phyloP scores from a whole-genome alignment of 2,888 invertebrate genomes.

The Dicranocentrus wangi region DNA sequence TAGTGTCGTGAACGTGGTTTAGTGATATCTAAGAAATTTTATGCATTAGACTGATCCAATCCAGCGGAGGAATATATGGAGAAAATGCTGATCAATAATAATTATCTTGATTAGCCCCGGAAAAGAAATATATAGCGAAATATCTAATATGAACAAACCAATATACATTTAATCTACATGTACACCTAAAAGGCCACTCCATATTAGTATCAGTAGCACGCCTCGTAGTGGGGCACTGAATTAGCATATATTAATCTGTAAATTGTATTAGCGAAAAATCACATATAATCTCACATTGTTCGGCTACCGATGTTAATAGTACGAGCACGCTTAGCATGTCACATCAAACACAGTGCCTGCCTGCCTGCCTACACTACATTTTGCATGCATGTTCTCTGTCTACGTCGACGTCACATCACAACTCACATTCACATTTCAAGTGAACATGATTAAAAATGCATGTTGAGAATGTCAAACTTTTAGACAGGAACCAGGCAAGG shows the following conservation, averaged over 20 bases:
- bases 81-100: slow-evolving; percentile 28
- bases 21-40: background rate
- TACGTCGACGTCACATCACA: background rate
- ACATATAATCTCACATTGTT: background rate
- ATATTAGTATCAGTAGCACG: background rate
- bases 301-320: background rate
- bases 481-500: slow-evolving; percentile 7
- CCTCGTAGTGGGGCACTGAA: too few species aligned
- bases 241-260: too few species aligned
- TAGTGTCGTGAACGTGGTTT: background rate
- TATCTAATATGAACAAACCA: too few species aligned
- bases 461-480: slow-evolving; percentile 10
- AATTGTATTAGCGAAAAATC: too few species aligned
- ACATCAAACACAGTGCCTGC: background rate
- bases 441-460: slow-evolving; percentile 21
- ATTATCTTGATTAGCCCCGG: slow-evolving; percentile 37
- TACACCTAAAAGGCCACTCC: too few species aligned
- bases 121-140: background rate
- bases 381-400: background rate
- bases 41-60: background rate
- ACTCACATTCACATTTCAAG: too few species aligned
- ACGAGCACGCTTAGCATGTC: background rate
- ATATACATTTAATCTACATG: too few species aligned
- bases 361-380: background rate
- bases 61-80: background rate